These are phyloP conservation scores for Chrysodeixis includens DNA, from an alignment of 2,888 invertebrate genomes.

Conservation along the genomic window DNA sequence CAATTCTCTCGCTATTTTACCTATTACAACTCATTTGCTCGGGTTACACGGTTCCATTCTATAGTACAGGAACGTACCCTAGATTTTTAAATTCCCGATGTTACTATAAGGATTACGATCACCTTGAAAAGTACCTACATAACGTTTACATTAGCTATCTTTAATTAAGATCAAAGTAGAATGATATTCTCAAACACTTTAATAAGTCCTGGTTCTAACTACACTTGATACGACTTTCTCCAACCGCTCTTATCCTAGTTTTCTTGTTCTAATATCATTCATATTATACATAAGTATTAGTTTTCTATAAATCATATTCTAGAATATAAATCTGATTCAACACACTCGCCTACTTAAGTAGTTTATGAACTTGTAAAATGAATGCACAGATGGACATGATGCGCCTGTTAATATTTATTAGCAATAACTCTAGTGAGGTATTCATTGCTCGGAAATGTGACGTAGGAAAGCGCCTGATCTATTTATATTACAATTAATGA, in stretches of 20 bases:
- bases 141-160: too few species aligned
- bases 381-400: background rate
- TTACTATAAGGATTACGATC: too few species aligned
- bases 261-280: background rate
- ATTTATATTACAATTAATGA: background rate
- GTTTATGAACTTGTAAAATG: slow-evolving; percentile 7
- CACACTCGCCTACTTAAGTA: background rate
- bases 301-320: slow-evolving; percentile 2
- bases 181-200: background rate
- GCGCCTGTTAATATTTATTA: slow-evolving; percentile 14
- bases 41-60: too few species aligned
- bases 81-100: too few species aligned
- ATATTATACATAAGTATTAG: slow-evolving; percentile 1
- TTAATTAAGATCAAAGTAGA: too few species aligned
- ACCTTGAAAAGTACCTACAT: too few species aligned
- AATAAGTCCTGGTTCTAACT: background rate
- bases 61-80: too few species aligned
- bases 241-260: background rate
- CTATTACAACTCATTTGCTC: too few species aligned
- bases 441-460: slow-evolving; percentile 8
- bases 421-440: slow-evolving; percentile 7
- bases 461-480: background rate
- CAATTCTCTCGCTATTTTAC: too few species aligned
- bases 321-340: background rate
- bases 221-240: background rate